Evolutionary conservation across 2,113 vertebrate genomes (phyloP).

Genomic region (Paradoxurus hermaphroditus): DNA sequence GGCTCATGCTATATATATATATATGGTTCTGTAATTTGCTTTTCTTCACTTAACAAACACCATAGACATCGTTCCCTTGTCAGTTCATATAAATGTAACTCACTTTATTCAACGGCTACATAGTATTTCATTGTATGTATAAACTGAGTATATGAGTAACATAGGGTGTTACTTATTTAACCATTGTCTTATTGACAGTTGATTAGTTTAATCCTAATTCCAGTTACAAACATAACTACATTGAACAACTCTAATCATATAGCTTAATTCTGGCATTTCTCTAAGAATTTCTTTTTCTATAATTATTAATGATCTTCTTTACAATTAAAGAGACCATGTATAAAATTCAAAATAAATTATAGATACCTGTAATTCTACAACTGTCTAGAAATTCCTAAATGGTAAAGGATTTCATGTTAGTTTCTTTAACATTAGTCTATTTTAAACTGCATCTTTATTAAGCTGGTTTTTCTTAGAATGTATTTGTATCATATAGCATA

Average conservation of each 20-base stretch:
- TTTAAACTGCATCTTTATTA: not conserved
- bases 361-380: not conserved
- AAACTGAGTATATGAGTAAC: not conserved
- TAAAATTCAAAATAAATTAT: constrained; percentile 14
- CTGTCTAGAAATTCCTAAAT: not conserved
- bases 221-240: not conserved
- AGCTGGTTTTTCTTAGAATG: not conserved
- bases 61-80: not conserved
- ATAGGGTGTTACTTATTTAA: not conserved
- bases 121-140: not conserved
- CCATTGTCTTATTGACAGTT: not conserved
- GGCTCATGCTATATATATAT: not conserved
- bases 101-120: not conserved
- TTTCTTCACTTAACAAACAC: not conserved
- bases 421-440: not conserved
- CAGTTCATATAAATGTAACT: not conserved
- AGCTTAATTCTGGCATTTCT: not conserved
- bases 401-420: not conserved
- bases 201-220: not conserved
- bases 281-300: not conserved
- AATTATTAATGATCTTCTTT: not conserved
- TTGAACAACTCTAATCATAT: not conserved
- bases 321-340: not conserved
- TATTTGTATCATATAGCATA: not conserved
- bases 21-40: not conserved